phyloP scores from a whole-genome alignment of 2,113 vertebrate species.

The Grallaria varia region DNA sequence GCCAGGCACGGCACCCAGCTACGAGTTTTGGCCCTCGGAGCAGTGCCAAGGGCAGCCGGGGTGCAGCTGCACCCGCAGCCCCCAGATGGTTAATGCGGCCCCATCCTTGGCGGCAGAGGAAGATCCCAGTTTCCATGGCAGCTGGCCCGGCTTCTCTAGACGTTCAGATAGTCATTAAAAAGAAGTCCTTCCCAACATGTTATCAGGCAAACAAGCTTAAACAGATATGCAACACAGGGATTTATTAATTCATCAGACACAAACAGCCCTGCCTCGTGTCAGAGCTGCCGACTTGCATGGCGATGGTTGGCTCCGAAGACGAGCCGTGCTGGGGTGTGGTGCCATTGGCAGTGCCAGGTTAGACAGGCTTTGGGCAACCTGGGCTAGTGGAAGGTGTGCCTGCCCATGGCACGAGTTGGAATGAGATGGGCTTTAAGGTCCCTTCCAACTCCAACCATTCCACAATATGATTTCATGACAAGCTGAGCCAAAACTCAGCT shows the following conservation, averaged over 20 bases:
- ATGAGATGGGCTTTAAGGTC: neutral
- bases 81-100: neutral
- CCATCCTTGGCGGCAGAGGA: neutral
- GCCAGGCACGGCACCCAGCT: rapidly evolving
- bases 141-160: conserved; percentile 21
- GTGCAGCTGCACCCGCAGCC: neutral
- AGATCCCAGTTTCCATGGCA: neutral
- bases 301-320: rapidly evolving
- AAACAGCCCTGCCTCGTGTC: neutral
- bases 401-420: neutral
- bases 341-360: rapidly evolving
- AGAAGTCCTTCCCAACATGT: conserved; percentile 9
- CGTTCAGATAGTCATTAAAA: neutral
- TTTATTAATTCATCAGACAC: conserved; percentile 22
- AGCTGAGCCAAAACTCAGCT: rapidly evolving
- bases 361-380: neutral
- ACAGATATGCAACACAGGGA: neutral
- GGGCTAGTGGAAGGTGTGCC: neutral
- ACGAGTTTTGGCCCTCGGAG: neutral
- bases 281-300: neutral
- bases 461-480: neutral
- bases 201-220: conserved; percentile 36
- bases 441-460: neutral
- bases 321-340: rapidly evolving
- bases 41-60: neutral